Conservation (phyloP, 2,113 vertebrate genomes). For the Spheniscus mendiculus region DNA sequence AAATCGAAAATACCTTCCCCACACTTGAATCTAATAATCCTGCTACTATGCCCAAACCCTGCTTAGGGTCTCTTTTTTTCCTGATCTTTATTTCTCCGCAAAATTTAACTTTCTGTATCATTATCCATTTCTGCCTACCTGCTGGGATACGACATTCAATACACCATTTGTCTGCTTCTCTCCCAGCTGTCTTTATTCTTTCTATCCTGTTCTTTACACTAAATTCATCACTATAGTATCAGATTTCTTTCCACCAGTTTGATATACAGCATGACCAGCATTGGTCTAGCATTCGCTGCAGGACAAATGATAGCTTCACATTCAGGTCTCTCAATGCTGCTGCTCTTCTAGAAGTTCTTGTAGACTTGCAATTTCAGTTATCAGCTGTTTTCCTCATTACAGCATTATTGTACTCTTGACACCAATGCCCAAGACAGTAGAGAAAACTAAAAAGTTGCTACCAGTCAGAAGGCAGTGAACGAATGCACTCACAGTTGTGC, state of each 20-base stretch:
- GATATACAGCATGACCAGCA: not conserved
- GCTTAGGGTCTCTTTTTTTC: not conserved
- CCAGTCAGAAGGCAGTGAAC: not conserved
- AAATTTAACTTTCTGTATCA: not conserved
- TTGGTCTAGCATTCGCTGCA: not conserved
- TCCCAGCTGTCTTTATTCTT: not conserved
- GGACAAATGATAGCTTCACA: not conserved
- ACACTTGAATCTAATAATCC: not conserved
- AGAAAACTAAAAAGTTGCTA: not conserved
- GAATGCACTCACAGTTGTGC: not conserved
- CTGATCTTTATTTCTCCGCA: not conserved
- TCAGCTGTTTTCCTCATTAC: not conserved
- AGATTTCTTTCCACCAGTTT: not conserved
- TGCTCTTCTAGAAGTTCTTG: not conserved
- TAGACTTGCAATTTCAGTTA: not conserved
- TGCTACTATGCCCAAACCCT: not conserved
- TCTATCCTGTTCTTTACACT: not conserved
- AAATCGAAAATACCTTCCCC: not conserved
- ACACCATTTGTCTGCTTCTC: not conserved
- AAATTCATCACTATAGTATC: not conserved
- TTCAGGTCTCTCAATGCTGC: not conserved
- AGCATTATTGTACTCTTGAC: not conserved
- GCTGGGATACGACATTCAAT: not conserved
- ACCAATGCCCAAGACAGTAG: not conserved
- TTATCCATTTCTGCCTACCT: not conserved